Evolutionary conservation across 2,113 vertebrate genomes (phyloP).

Genomic region (Lepisosteus osseus): DNA sequence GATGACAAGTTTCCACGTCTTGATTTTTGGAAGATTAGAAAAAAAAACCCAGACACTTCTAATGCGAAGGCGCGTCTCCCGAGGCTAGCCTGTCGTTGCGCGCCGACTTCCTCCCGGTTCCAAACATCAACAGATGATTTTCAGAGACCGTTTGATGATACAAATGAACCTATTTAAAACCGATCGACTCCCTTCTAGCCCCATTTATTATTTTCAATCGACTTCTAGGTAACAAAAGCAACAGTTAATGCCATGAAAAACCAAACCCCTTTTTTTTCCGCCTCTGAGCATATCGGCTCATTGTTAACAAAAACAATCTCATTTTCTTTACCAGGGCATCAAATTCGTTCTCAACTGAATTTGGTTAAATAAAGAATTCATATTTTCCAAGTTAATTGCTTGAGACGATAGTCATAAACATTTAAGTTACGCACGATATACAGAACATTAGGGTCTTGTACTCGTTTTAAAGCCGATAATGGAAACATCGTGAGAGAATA

Average conservation of each 20-base stretch:
- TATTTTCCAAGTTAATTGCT: no score
- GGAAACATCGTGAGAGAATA: no score
- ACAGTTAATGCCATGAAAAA: no score
- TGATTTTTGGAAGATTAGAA: slow-evolving; percentile 53
- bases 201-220: neutral
- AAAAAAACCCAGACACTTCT: slow-evolving; percentile 42
- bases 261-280: neutral
- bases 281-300: no score
- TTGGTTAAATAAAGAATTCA: no score
- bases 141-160: slow-evolving; percentile 19
- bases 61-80: slow-evolving; percentile 56
- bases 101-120: slow-evolving; percentile 19
- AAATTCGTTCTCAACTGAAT: no score
- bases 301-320: no score
- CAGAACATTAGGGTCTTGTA: no score
- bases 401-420: no score
- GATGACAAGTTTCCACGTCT: slow-evolving; percentile 57
- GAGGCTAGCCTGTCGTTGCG: slow-evolving; percentile 51
- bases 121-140: slow-evolving; percentile 49
- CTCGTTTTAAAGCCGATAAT: no score
- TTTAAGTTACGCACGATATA: no score
- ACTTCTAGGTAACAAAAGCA: neutral
- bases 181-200: neutral
- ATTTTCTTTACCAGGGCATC: no score
- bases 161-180: slow-evolving; percentile 1